Evolutionary conservation across 2,113 vertebrate species (phyloP).

Genomic region (Pedetes capensis): DNA sequence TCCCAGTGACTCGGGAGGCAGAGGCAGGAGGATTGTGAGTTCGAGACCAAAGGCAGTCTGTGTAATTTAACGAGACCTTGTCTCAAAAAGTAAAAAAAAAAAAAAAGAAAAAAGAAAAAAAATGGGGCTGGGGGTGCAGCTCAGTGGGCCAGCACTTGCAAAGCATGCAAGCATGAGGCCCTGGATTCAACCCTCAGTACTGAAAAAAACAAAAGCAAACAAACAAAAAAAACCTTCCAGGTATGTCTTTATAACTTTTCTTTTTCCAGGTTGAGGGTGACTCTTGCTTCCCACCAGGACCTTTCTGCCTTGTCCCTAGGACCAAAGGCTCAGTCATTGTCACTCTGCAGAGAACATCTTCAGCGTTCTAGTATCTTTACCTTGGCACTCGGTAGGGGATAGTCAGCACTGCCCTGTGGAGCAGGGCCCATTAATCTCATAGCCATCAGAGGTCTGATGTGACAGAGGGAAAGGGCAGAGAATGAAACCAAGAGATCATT

Average conservation of each 20-base stretch:
- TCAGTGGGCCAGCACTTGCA: too few relatives aligned
- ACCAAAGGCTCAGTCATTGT: slow-evolving; percentile 24
- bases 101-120: too few relatives aligned
- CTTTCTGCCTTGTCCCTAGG: neutral
- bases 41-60: too few relatives aligned
- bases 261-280: slow-evolving; percentile 25
- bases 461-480: slow-evolving; percentile 25
- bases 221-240: too few relatives aligned
- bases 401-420: neutral
- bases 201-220: too few relatives aligned
- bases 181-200: too few relatives aligned
- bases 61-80: too few relatives aligned
- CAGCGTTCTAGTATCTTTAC: neutral
- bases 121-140: too few relatives aligned
- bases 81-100: too few relatives aligned
- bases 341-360: slow-evolving; percentile 1
- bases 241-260: neutral
- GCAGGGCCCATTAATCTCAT: neutral
- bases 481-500: slow-evolving; percentile 31
- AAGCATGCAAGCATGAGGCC: too few relatives aligned
- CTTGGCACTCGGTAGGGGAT: neutral
- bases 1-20: too few relatives aligned
- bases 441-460: neutral
- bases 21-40: too few relatives aligned
- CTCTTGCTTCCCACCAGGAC: slow-evolving; percentile 42